Evolutionary conservation across 2,888 invertebrate species (phyloP).

Genomic region (Callyntrura sp.): DNA sequence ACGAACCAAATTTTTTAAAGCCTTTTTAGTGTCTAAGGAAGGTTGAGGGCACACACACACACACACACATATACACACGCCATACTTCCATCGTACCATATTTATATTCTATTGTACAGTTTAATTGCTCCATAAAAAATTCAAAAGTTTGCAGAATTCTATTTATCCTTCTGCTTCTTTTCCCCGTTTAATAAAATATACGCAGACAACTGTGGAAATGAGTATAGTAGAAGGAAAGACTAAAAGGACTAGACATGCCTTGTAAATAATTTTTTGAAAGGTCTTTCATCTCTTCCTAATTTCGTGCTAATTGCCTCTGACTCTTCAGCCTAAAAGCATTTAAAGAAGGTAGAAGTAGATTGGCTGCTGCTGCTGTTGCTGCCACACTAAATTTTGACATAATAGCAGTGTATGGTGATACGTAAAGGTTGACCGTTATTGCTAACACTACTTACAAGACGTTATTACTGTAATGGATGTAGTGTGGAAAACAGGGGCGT

Average conservation of each 20-base stretch:
- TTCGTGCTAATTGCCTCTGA: conserved; percentile 46
- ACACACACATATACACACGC: too few species aligned
- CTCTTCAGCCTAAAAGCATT: conserved; percentile 26
- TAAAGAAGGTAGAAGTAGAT: conserved; percentile 1
- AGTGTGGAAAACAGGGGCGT: too few species aligned
- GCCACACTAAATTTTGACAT: not conserved
- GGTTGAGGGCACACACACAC: too few species aligned
- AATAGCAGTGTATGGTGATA: not conserved
- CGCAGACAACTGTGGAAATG: not conserved
- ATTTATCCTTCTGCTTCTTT: not conserved
- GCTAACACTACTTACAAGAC: not conserved
- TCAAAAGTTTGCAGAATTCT: conserved; percentile 17
- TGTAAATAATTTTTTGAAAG: conserved; percentile 46
- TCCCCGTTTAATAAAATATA: conserved; percentile 23
- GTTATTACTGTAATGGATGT: too few species aligned
- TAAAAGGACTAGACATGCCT: conserved; percentile 1
- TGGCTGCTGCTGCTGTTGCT: not conserved
- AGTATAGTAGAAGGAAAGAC: not conserved
- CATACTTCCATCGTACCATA: not conserved
- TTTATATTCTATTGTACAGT: conserved; percentile 51
- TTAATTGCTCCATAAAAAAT: conserved; percentile 62
- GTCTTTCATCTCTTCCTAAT: conserved; percentile 51
- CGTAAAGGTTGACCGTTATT: not conserved
- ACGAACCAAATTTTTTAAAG: not conserved
- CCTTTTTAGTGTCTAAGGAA: not conserved